A percentile compares a stretch with the other conserved stretches of the same genome.
Evolutionary conservation across 2,113 vertebrate species (phyloP).

Genomic region (Microtus oregoni): DNA sequence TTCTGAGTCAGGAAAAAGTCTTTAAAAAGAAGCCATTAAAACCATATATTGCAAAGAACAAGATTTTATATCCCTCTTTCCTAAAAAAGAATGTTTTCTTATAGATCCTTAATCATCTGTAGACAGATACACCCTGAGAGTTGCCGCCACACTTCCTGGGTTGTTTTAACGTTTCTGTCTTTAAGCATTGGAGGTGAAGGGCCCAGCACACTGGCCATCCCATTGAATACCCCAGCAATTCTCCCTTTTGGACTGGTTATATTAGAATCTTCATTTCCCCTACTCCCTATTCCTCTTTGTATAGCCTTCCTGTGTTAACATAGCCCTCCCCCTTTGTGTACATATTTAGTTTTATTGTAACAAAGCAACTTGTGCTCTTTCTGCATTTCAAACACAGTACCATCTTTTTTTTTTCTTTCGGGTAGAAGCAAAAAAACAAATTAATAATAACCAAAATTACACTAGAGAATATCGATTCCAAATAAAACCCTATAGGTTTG

Average conservation of each 20-base stretch:
- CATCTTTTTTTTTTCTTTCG: not conserved
- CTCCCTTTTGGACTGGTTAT: not conserved
- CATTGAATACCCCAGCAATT: not conserved
- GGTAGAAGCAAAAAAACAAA: not conserved
- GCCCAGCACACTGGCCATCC: not conserved
- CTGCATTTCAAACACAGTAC: not conserved
- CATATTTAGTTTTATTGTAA: not conserved
- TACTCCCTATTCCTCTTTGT: fast-evolving
- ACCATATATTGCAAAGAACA: not conserved
- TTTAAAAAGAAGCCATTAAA: not conserved
- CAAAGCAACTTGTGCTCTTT: not conserved
- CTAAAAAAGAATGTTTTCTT: not conserved
- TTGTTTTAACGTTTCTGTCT: not conserved
- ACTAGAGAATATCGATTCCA: not conserved
- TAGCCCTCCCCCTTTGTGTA: too few species aligned
- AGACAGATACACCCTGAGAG: not conserved
- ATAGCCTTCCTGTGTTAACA: fast-evolving
- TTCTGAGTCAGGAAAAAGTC: not conserved
- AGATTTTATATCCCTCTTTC: not conserved
- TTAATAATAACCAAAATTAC: not conserved
- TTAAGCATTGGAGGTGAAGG: not conserved
- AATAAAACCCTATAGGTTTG: not conserved
- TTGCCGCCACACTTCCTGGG: fast-evolving
- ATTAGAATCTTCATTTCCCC: too few species aligned
- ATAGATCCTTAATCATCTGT: not conserved